Conservation (phyloP, 2,113 vertebrate species). For the Xenopus laevis region DNA sequence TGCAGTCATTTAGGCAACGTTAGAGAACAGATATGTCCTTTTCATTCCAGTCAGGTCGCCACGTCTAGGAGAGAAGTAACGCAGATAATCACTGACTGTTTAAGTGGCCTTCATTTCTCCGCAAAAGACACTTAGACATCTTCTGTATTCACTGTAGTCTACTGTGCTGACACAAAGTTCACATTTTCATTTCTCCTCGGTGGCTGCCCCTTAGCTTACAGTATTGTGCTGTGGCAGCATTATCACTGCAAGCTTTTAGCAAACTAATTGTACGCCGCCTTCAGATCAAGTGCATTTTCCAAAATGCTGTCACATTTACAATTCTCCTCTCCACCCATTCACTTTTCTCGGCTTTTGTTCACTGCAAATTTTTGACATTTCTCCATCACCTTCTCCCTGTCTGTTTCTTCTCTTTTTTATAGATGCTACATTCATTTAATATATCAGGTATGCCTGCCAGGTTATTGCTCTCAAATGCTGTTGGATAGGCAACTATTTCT, state of each 20-base stretch:
- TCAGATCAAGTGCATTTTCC: not conserved
- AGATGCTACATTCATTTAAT: not conserved
- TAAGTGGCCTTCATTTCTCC: no score
- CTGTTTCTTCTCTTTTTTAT: not conserved
- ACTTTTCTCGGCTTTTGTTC: not conserved
- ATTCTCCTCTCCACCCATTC: not conserved
- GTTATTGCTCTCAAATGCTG: not conserved
- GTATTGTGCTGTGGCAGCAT: not conserved
- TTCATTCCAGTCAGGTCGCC: no score
- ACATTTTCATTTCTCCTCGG: not conserved
- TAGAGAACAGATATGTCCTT: no score
- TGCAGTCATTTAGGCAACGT: no score
- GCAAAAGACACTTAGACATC: no score
- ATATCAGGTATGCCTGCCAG: not conserved
- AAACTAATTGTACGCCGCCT: not conserved
- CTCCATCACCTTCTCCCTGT: not conserved
- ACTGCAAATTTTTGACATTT: not conserved
- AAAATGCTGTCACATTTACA: not conserved
- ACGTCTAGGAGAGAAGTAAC: no score
- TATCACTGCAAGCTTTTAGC: not conserved
- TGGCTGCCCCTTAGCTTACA: not conserved
- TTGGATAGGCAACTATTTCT: constrained; percentile 5
- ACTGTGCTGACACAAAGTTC: not conserved
- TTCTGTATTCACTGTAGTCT: not conserved
- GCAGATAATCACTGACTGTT: no score